These are phyloP conservation scores for Drosophila algonquin DNA, from an alignment of 2,888 invertebrate species.

Conservation along the genomic window DNA sequence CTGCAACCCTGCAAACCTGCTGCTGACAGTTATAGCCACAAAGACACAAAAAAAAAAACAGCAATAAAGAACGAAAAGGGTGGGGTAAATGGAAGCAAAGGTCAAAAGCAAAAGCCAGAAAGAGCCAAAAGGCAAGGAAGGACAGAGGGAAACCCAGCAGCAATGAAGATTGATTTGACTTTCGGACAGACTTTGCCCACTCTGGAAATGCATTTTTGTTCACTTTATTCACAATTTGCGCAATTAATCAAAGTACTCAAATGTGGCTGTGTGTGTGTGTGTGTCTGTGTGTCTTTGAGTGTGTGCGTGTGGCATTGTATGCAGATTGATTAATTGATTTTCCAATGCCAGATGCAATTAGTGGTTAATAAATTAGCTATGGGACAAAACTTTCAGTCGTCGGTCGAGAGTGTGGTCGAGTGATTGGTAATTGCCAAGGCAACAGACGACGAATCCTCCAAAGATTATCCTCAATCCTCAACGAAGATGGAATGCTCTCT, in stretches of 20 bases:
- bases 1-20: neutral
- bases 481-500: conserved; percentile 4
- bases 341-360: conserved; percentile 71
- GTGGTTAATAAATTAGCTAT: conserved; percentile 63
- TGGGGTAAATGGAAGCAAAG: neutral
- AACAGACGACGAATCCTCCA: neutral
- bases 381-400: conserved; percentile 31
- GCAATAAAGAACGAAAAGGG: neutral
- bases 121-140: neutral
- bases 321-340: conserved; percentile 67
- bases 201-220: conserved; percentile 65
- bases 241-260: conserved; percentile 69
- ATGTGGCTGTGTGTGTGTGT: conserved; percentile 30
- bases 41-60: neutral
- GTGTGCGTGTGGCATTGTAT: conserved; percentile 20
- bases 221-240: conserved; percentile 17
- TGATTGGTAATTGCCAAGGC: conserved; percentile 3
- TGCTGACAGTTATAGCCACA: neutral
- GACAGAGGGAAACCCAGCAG: conserved; percentile 15
- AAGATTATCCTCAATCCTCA: neutral
- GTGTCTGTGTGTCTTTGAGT: neutral
- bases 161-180: conserved; percentile 76
- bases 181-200: conserved; percentile 63
- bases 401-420: conserved; percentile 4
- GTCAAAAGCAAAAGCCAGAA: conserved; percentile 8